phyloP scores from a whole-genome alignment of 2,888 invertebrate species.

The Aleiodes alternator region DNA sequence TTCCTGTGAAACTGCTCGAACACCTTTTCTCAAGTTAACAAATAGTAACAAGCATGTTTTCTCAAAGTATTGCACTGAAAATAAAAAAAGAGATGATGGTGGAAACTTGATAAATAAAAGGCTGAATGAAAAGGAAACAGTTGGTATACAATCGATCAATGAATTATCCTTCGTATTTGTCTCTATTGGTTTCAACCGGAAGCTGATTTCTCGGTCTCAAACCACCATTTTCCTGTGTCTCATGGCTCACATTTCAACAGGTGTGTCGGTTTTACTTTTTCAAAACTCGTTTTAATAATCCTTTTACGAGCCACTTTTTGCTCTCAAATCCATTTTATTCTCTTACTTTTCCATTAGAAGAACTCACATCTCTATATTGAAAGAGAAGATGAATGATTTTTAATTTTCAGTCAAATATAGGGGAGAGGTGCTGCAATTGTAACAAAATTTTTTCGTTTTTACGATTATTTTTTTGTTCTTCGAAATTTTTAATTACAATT shows the following conservation, averaged over 20 bases:
- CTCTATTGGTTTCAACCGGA: background rate
- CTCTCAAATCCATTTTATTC: slow-evolving; percentile 19
- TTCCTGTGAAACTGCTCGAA: too few relatives aligned
- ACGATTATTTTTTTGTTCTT: too few relatives aligned
- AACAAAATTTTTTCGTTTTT: too few relatives aligned
- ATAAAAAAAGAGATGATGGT: too few relatives aligned
- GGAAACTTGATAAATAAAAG: slow-evolving; percentile 15
- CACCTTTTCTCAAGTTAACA: too few relatives aligned
- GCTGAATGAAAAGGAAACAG: background rate
- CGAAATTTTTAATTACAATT: too few relatives aligned
- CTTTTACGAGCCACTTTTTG: slow-evolving; percentile 32
- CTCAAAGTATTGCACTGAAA: background rate
- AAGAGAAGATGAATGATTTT: too few relatives aligned
- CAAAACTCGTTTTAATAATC: slow-evolving; percentile 29
- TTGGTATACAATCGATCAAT: slow-evolving; percentile 15
- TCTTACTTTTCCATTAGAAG: background rate
- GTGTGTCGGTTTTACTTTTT: slow-evolving; percentile 16
- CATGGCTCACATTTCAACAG: background rate
- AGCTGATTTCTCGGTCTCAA: slow-evolving; percentile 15
- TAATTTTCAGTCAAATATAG: too few relatives aligned
- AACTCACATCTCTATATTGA: too few relatives aligned
- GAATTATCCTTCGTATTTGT: slow-evolving; percentile 1
- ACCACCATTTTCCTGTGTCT: slow-evolving; percentile 6
- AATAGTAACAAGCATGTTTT: too few relatives aligned
- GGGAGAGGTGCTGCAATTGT: too few relatives aligned